These are phyloP conservation scores for Myiotriccus ornatus DNA, from an alignment of 2,797 vertebrate species.

Conservation along the genomic window DNA sequence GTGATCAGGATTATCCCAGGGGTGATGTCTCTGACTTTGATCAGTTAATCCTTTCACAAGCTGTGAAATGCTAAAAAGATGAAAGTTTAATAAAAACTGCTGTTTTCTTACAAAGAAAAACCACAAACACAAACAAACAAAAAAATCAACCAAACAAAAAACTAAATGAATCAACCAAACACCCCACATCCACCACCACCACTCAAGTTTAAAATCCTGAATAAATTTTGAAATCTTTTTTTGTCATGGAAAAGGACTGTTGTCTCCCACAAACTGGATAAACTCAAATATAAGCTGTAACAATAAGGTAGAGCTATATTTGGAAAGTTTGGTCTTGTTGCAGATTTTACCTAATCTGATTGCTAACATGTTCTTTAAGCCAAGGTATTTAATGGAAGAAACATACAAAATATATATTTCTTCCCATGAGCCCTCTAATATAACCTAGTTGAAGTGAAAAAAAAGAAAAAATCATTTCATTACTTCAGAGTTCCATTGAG, in stretches of 20 bases:
- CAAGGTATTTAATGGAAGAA: background rate
- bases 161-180: background rate
- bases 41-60: background rate
- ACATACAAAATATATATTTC: background rate
- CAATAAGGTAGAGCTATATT: background rate
- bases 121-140: background rate
- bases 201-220: background rate
- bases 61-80: background rate
- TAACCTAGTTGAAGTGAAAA: background rate
- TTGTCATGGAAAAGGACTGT: background rate
- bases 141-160: background rate
- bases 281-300: background rate
- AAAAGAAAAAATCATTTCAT: background rate
- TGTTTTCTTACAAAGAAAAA: background rate
- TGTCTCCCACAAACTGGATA: background rate
- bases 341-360: background rate
- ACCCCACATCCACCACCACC: accelerated
- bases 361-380: background rate
- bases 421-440: background rate
- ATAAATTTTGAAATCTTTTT: background rate
- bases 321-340: background rate
- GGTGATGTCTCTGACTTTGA: background rate
- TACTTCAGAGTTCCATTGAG: background rate
- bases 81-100: background rate
- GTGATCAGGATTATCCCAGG: background rate